A percentile compares a stretch with the other conserved stretches of the same genome.
Evolutionary conservation across 2,888 invertebrate species (phyloP).

Genomic region (Trypoxylon attenuatum): DNA sequence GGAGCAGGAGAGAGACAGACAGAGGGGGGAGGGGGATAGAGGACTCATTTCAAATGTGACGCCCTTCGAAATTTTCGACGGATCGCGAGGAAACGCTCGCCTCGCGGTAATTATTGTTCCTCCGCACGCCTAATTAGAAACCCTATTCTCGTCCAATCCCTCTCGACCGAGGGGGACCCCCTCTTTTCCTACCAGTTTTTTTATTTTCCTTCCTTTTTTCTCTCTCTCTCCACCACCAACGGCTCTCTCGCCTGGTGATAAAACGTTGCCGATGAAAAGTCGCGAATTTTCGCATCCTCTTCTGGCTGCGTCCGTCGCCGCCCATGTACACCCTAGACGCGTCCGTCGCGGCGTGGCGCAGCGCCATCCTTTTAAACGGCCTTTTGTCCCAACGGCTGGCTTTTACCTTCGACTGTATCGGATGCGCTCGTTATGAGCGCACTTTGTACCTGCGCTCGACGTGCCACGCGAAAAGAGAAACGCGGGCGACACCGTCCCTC

Average conservation of each 20-base stretch:
- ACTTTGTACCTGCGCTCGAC: not conserved
- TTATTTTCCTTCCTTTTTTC: not conserved
- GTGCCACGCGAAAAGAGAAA: not conserved
- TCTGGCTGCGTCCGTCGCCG: not conserved
- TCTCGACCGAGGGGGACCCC: not conserved
- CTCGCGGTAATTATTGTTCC: slow-evolving; percentile 21
- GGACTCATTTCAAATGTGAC: not conserved
- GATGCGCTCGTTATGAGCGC: not conserved
- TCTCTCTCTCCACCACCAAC: no score
- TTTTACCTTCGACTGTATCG: slow-evolving; percentile 8
- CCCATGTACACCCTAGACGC: no score
- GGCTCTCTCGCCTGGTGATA: no score
- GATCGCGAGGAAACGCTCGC: not conserved
- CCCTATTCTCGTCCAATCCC: slow-evolving; percentile 5
- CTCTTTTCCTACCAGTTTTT: not conserved
- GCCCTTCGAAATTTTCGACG: slow-evolving; percentile 3
- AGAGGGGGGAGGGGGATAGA: not conserved
- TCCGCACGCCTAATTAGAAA: slow-evolving; percentile 20
- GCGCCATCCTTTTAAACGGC: slow-evolving; percentile 25
- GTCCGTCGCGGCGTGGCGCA: slow-evolving; percentile 6
- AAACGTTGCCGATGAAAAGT: not conserved
- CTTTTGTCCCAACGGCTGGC: not conserved
- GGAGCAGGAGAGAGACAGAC: no score
- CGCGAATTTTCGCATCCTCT: not conserved
- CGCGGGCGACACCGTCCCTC: no score